Percentiles rank a stretch among this genome's conserved stretches.
Conservation (phyloP, 1,140 invertebrate genomes). For the Pantala flavescens region DNA sequence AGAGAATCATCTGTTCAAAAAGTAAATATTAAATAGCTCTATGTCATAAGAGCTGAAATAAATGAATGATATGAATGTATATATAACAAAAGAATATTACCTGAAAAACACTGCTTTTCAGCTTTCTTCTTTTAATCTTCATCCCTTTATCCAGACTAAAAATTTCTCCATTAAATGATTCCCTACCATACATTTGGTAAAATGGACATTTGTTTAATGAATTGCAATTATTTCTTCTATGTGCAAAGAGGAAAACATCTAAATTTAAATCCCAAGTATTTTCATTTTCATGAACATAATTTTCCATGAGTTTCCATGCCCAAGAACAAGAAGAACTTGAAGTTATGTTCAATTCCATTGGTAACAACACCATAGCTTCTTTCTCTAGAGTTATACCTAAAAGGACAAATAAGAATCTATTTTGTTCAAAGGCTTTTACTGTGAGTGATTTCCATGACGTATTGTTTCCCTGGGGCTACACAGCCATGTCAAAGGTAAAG, state of each 20-base stretch:
- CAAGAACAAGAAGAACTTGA: not conserved
- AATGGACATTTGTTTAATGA: not conserved
- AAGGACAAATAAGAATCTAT: too few species aligned
- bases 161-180: not conserved
- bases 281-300: not conserved
- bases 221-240: not conserved
- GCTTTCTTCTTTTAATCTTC: constrained; percentile 23
- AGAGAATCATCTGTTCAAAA: not conserved
- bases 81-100: not conserved
- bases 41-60: not conserved
- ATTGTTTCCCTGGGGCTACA: too few species aligned
- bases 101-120: constrained; percentile 22
- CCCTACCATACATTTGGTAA: not conserved
- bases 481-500: too few species aligned
- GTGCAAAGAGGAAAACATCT: not conserved
- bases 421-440: too few species aligned
- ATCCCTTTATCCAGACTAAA: constrained; percentile 27
- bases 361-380: too few species aligned
- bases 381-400: too few species aligned
- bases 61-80: not conserved
- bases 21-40: not conserved
- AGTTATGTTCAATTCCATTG: not conserved
- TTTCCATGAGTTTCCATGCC: not conserved
- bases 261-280: not conserved
- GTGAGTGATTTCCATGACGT: too few species aligned